phyloP scores from a whole-genome alignment of 2,797 vertebrate species.

The Spinus pinus region DNA sequence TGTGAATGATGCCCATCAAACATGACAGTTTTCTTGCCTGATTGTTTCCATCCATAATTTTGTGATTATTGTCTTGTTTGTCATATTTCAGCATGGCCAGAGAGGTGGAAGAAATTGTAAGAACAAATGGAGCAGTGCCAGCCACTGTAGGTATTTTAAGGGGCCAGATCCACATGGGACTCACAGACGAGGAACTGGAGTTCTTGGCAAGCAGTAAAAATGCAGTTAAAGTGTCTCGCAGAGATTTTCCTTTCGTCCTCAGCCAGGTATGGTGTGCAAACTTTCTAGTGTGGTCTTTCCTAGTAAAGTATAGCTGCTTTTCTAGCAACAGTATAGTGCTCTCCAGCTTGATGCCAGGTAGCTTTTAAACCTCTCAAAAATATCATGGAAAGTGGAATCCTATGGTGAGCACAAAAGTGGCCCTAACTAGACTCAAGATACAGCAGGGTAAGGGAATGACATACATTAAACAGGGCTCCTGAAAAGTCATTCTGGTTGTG shows the following conservation, averaged over 20 bases:
- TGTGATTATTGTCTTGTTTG: not conserved
- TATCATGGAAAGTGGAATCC: not conserved
- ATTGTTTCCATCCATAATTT: not conserved
- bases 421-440: not conserved
- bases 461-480: not conserved
- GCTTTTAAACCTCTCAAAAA: not conserved
- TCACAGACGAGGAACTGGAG: slow-evolving; percentile 79
- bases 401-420: not conserved
- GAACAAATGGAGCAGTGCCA: slow-evolving; percentile 80
- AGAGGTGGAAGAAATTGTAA: slow-evolving; percentile 84
- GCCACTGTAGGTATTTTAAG: slow-evolving; percentile 83
- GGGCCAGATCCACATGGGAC: slow-evolving; percentile 82
- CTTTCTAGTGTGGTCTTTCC: not conserved
- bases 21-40: not conserved
- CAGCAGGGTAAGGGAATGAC: not conserved
- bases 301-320: not conserved
- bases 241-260: slow-evolving; percentile 85
- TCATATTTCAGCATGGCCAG: slow-evolving; percentile 79
- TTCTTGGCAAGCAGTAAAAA: slow-evolving; percentile 75
- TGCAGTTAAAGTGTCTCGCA: slow-evolving; percentile 77
- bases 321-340: not conserved
- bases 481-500: not conserved
- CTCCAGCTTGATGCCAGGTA: not conserved
- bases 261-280: slow-evolving; percentile 78
- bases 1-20: not conserved